Percentiles rank a stretch among this genome's conserved stretches.
Evolutionary conservation across 2,113 vertebrate species (phyloP).

Genomic region (Pteruthius melanotis): DNA sequence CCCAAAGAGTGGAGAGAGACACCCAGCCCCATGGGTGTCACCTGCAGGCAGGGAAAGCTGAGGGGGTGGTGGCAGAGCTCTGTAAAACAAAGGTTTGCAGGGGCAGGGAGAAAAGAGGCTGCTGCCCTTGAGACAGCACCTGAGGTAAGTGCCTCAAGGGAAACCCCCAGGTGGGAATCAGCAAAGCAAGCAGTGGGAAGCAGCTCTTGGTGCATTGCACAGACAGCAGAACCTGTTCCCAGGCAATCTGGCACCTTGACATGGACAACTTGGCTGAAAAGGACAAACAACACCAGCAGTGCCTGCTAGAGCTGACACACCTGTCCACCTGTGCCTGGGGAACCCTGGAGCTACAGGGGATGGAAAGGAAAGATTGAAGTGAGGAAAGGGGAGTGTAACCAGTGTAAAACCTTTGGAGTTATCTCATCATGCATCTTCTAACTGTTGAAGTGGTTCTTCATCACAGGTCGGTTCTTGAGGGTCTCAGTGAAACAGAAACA

Average conservation of each 20-base stretch:
- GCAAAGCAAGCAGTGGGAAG: not conserved
- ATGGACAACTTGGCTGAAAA: not conserved
- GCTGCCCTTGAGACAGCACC: not conserved
- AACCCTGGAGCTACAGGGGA: not conserved
- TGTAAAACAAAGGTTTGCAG: not conserved
- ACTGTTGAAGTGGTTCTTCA: not conserved
- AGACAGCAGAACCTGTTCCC: not conserved
- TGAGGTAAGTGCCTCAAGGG: too few species aligned
- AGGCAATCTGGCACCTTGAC: not conserved
- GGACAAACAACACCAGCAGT: not conserved
- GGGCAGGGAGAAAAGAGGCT: not conserved
- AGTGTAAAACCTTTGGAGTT: not conserved
- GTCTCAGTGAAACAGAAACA: not conserved
- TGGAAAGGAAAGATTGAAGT: not conserved
- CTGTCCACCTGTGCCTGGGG: accelerated
- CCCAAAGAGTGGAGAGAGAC: not conserved
- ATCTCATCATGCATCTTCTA: not conserved
- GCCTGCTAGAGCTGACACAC: not conserved
- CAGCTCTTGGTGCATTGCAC: not conserved
- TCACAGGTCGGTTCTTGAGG: not conserved
- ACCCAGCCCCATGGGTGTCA: accelerated
- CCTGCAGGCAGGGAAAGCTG: not conserved
- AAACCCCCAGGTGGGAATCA: not conserved
- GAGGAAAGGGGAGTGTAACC: not conserved
- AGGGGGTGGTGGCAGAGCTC: not conserved